Evolutionary conservation across 2,797 vertebrate genomes (phyloP).

Genomic region (Ptychobarbus kaznakovi): DNA sequence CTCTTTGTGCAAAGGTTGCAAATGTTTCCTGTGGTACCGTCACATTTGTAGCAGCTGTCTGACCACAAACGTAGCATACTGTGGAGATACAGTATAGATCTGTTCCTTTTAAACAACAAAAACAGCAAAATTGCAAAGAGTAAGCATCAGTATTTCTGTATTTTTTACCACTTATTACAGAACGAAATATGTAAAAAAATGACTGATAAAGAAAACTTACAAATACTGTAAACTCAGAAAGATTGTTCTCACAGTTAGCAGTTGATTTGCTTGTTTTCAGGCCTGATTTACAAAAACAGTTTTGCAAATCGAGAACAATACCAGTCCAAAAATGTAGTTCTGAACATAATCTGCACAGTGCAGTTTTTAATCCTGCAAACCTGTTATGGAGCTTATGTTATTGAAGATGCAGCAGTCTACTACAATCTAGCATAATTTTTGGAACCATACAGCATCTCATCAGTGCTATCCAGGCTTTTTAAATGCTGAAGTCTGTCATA

Average conservation of each 20-base stretch:
- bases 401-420: too few relatives aligned
- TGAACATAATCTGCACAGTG: too few relatives aligned
- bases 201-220: not conserved
- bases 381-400: too few relatives aligned
- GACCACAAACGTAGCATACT: conserved; percentile 64
- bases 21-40: conserved; percentile 60
- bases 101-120: not conserved
- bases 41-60: conserved; percentile 54
- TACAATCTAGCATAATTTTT: not conserved
- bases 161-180: not conserved
- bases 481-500: not conserved
- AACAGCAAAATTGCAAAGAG: not conserved
- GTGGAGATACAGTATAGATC: not conserved
- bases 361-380: too few relatives aligned
- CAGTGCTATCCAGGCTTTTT: not conserved
- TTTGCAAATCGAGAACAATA: not conserved
- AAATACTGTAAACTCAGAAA: not conserved
- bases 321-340: not conserved
- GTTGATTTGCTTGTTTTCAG: not conserved
- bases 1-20: conserved; percentile 26
- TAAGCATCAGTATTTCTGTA: not conserved
- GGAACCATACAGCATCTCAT: too few relatives aligned
- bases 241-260: not conserved
- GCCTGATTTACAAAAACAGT: not conserved
- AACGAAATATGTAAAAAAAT: not conserved